Base-by-base conservation (phyloP, 2,797 vertebrate genomes). In the Eospalax fontanierii region DNA sequence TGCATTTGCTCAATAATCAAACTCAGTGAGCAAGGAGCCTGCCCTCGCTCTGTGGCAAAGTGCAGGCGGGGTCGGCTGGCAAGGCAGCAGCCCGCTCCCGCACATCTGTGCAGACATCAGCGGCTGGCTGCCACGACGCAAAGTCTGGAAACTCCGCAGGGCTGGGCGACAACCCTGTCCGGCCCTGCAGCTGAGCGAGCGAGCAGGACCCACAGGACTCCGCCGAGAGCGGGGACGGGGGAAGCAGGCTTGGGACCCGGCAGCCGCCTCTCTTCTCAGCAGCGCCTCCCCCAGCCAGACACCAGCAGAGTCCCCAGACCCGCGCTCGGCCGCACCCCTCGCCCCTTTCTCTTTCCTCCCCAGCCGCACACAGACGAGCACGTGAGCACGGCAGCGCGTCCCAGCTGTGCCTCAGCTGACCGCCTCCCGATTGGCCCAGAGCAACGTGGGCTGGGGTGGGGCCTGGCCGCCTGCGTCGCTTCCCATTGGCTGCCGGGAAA, bases 371-470 rank as follows among this genome's bases (percentile, higher is more conserved):
- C 94, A 96, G 90, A 85, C 61, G 0, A 94, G 92, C 95, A 94
- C 95, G 95, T 94, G 95, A 97, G 83, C 81, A 3, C 30, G 7
- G 91, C 78, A 54, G 94, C 90, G 74, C 82, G 43, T 71, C 97
- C 94, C 97, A 96, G 95, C 96, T 96, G 97, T 91, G 78, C 65
- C 89, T 96, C 97, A 95, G 97, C 97, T 96, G 97, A 95, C 93
- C 89, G 81, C 80, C 66, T 81, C 81, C 78, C 35, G 94, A 97
- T 97, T 94, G 96, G 97, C 71, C 61, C 68, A 70, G 73, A 79
- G 43, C 7, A 33, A 35, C 88, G 89, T 38, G 95, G 92, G 95
- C 93, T 85, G 96, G 97, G 98, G 98, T 94, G 96, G 97, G 98
- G 95, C 40, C 88, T 88, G 95, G 95, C 92, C 89, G 70, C 76